Base-by-base conservation (phyloP, 2,888 invertebrate species). In the Allophyes oxyacanthae region DNA sequence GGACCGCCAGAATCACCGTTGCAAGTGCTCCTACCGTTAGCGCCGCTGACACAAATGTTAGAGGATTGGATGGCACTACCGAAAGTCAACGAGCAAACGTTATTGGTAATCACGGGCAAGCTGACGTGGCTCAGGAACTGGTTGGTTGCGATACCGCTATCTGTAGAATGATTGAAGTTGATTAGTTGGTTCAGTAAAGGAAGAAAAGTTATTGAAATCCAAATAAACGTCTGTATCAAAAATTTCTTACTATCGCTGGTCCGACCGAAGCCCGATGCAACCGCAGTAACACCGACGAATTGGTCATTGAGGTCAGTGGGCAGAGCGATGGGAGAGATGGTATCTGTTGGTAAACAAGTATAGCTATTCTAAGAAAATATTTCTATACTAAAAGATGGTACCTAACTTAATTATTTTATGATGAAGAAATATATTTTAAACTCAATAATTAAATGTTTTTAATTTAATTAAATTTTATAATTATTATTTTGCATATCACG, bases 1-100 rank as follows among this genome's bases (percentile, higher is more conserved):
- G 87, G 86, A 26, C 87, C 86, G n/a, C 87, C 87, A 6, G 87
- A 86, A 60, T 86, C 86, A 3, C 87, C 82, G 0, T 38, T 9
- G 72, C 87, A 87, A 13, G 80, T 78, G 42, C 83, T 74, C 9
- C 50, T 53, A 6, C 77, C 78, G 1, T 64, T 68, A 6, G 50
- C 54, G 0, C 84, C 85, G 62, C 79, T 82, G 26, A 70, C 80
- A 57, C 86, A 87, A 41, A 87, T 64, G 61, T 83, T 84, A 10
- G 75, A 74, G 4, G 44, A 6, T 2, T 73, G 77, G 2, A 86
- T 7, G 26, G 72, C 49, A 0, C 59, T 2, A 0, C 77, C 77
- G 71, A 62, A 68, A 26, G 38, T 28, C 1, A 0, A 0, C 5
- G 15, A 20, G 46, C 64, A 64, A 3, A 10, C 38, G 32, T 11